Percentiles rank a stretch among this genome's conserved stretches.
Evolutionary conservation across 2,113 vertebrate species (phyloP).

Genomic region (Thalassarche chlororhynchos): DNA sequence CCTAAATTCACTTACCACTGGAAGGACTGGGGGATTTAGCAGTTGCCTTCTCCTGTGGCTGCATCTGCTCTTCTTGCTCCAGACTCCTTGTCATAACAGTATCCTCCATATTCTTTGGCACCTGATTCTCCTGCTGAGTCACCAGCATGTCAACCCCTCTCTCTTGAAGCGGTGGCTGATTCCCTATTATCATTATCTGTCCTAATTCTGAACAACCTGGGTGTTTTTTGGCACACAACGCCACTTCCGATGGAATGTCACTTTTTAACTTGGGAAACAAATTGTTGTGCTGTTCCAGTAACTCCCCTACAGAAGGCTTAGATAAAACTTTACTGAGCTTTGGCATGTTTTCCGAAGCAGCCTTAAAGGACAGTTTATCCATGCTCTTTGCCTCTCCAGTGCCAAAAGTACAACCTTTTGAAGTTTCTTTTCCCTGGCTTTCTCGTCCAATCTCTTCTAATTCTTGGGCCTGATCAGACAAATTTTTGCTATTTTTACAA

Average conservation of each 20-base stretch:
- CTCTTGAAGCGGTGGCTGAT: background rate
- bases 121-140: background rate
- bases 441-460: constrained; percentile 32
- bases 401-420: constrained; percentile 46
- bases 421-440: constrained; percentile 30
- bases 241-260: background rate
- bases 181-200: background rate
- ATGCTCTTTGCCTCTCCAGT: constrained; percentile 61
- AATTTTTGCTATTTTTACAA: constrained; percentile 49
- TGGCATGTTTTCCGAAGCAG: background rate
- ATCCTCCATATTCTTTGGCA: background rate
- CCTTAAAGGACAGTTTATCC: background rate
- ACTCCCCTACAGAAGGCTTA: constrained; percentile 47
- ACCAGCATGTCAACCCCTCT: background rate
- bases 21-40: constrained; percentile 77
- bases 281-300: background rate
- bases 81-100: background rate
- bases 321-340: constrained; percentile 16
- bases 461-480: constrained; percentile 43
- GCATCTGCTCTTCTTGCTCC: constrained; percentile 14
- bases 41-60: constrained; percentile 24
- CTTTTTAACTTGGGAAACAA: constrained; percentile 22
- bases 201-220: background rate
- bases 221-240: background rate
- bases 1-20: constrained; percentile 79